phyloP scores from a whole-genome alignment of 1,140 invertebrate species.

The Hermetia illucens region DNA sequence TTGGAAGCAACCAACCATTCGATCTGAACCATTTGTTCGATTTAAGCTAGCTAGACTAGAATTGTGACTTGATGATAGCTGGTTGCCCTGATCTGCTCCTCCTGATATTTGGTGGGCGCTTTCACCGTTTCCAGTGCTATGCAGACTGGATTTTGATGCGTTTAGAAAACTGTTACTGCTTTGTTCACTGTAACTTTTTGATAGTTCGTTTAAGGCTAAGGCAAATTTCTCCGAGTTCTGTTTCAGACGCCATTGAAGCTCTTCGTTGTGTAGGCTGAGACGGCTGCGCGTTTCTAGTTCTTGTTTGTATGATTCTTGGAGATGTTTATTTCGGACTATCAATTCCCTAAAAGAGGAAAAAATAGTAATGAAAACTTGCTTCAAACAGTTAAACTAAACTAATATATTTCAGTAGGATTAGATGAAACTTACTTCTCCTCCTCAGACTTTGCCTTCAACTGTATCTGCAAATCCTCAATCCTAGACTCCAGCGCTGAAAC shows the following conservation, averaged over 20 bases:
- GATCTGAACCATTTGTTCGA: constrained; percentile 8
- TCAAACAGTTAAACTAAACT: constrained; percentile 1
- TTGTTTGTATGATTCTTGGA: constrained; percentile 53
- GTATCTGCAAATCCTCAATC: constrained; percentile 52
- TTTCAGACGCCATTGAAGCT: constrained; percentile 68
- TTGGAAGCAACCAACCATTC: constrained; percentile 6
- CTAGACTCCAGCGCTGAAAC: constrained; percentile 42
- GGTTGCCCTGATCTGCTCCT: constrained; percentile 2
- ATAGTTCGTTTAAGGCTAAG: constrained; percentile 17
- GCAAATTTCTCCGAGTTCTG: constrained; percentile 42
- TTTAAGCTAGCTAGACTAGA: constrained; percentile 2
- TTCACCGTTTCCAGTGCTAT: background rate
- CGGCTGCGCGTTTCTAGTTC: constrained; percentile 62
- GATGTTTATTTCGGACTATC: constrained; percentile 46
- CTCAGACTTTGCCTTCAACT: constrained; percentile 42
- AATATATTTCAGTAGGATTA: background rate
- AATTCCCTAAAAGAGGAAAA: constrained; percentile 35
- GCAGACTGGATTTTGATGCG: background rate
- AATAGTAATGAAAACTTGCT: constrained; percentile 1
- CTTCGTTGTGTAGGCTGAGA: constrained; percentile 68
- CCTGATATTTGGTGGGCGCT: background rate
- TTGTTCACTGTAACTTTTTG: constrained; percentile 7
- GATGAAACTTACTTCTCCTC: constrained; percentile 36
- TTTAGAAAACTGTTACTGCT: background rate
- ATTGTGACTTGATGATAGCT: constrained; percentile 1